Evolutionary conservation across 2,797 vertebrate species (phyloP).

Genomic region (Paratrypauchen microcephalus): DNA sequence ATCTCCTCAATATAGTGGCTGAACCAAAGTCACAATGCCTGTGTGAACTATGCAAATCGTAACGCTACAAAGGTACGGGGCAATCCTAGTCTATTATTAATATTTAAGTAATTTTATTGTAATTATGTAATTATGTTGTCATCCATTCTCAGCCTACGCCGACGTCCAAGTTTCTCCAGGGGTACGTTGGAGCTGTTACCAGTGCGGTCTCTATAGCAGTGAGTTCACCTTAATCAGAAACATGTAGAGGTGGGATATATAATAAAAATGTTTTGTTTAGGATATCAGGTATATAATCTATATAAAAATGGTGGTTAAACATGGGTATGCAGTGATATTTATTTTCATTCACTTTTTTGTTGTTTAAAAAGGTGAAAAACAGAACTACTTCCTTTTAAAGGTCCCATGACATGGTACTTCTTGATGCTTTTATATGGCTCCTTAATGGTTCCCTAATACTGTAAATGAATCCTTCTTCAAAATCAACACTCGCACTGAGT

Average conservation of each 20-base stretch:
- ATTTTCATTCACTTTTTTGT: too few species aligned
- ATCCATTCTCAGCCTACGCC: conserved; percentile 84
- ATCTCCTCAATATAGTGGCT: conserved; percentile 79
- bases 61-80: conserved; percentile 87
- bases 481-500: too few species aligned
- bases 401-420: too few species aligned
- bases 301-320: too few species aligned
- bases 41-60: conserved; percentile 94
- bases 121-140: background rate
- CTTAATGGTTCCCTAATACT: too few species aligned
- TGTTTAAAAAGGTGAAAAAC: too few species aligned
- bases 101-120: background rate
- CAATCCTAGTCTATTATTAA: background rate
- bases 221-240: conserved; percentile 60
- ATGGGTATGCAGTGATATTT: too few species aligned
- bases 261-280: too few species aligned
- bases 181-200: conserved; percentile 91
- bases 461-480: too few species aligned
- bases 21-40: conserved; percentile 96
- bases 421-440: too few species aligned
- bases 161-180: conserved; percentile 92
- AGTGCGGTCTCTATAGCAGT: conserved; percentile 97
- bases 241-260: background rate
- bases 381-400: too few species aligned
- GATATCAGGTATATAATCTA: too few species aligned